Conservation (phyloP, 92 coral and sea anemone species). For the Bergia puertoricense region DNA sequence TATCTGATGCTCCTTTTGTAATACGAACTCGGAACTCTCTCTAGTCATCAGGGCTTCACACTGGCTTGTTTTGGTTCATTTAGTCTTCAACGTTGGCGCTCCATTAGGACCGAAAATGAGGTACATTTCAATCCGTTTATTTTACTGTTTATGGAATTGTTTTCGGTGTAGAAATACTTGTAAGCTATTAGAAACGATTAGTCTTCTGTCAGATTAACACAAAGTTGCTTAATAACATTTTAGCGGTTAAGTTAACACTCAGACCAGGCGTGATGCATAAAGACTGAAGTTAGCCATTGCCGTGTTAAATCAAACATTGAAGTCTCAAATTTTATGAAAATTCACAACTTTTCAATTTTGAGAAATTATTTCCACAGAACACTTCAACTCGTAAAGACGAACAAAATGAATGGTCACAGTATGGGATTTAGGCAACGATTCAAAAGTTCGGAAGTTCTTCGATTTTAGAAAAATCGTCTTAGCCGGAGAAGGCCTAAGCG, state of each 20-base stretch:
- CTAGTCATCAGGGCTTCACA: neutral
- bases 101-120: slow-evolving; percentile 1
- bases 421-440: neutral
- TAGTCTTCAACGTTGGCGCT: neutral
- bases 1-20: neutral
- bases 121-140: neutral
- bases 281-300: neutral
- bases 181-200: neutral
- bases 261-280: too few relatives aligned
- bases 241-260: neutral
- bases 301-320: neutral
- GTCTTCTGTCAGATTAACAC: neutral
- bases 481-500: neutral
- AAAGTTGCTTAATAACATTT: neutral
- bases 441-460: neutral
- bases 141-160: slow-evolving; percentile 3
- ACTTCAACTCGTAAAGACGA: neutral
- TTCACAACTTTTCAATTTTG: neutral
- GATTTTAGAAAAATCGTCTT: neutral
- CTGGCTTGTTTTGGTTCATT: slow-evolving; percentile 21
- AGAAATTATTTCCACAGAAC: neutral
- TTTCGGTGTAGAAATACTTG: neutral
- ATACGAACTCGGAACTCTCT: neutral
- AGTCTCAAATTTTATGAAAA: too few relatives aligned
- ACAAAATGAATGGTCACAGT: neutral